These are phyloP conservation scores for Salpingus planirostris DNA, from an alignment of 2,888 invertebrate species.

Conservation along the genomic window DNA sequence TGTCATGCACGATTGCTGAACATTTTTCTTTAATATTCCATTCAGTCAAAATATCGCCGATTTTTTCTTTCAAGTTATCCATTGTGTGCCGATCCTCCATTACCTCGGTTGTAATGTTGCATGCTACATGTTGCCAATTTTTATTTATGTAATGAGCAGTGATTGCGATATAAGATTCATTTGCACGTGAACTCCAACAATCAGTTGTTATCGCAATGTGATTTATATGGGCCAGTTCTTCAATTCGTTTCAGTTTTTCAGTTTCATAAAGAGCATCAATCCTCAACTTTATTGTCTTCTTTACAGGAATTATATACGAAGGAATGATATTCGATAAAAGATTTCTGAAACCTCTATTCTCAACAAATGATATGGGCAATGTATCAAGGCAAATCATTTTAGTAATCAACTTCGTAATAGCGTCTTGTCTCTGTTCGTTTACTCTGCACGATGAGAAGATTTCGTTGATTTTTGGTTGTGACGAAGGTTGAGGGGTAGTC, in stretches of 20 bases:
- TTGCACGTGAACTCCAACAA: constrained; percentile 20
- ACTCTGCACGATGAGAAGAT: constrained; percentile 5
- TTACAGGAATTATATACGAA: constrained; percentile 1
- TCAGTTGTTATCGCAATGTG: constrained; percentile 16
- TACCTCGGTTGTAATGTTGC: constrained; percentile 15
- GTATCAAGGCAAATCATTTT: constrained; percentile 13
- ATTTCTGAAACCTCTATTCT: constrained; percentile 8
- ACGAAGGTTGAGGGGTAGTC: neutral
- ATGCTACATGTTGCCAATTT: constrained; percentile 14
- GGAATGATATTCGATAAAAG: constrained; percentile 3
- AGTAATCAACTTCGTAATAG: constrained; percentile 13
- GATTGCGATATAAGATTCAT: constrained; percentile 20
- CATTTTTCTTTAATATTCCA: constrained; percentile 24
- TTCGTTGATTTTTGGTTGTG: constrained; percentile 2
- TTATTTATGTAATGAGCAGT: too few relatives aligned
- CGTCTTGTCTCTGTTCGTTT: constrained; percentile 12
- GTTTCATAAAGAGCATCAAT: constrained; percentile 1
- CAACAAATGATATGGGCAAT: constrained; percentile 10
- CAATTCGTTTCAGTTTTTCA: constrained; percentile 2
- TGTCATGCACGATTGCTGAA: constrained; percentile 22
- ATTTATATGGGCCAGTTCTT: neutral
- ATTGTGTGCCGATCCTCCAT: constrained; percentile 18
- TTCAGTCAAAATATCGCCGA: constrained; percentile 19
- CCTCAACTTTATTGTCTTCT: constrained; percentile 1
- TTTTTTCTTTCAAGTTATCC: constrained; percentile 16